Conservation (phyloP, 1,140 invertebrate genomes). For the Pogonognathellus flavescens region DNA sequence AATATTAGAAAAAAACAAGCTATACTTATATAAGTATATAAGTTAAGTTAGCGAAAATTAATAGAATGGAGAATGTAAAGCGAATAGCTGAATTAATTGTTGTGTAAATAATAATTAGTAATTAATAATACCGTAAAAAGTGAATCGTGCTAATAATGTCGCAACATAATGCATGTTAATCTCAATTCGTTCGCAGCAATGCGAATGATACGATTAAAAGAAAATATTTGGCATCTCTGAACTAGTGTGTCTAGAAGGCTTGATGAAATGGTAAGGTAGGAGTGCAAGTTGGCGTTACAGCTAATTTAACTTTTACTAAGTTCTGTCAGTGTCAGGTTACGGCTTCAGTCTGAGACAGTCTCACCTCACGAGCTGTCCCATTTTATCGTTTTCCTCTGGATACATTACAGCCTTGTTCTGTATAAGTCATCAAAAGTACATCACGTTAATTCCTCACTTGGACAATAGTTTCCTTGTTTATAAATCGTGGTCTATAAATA, state of each 20-base stretch:
- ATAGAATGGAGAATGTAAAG: no score
- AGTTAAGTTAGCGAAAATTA: no score
- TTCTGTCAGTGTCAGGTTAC: slow-evolving; percentile 28
- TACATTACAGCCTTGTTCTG: slow-evolving; percentile 58
- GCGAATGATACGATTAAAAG: not conserved
- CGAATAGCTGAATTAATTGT: no score
- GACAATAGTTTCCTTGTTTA: not conserved
- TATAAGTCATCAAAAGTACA: not conserved
- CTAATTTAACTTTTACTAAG: slow-evolving; percentile 18
- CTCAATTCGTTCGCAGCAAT: no score
- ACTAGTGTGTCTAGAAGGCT: slow-evolving; percentile 24
- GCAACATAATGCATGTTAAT: no score
- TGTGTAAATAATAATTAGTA: no score
- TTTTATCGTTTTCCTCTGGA: slow-evolving; percentile 66
- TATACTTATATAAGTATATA: no score
- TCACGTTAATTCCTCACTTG: not conserved
- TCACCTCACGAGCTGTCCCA: slow-evolving; percentile 65
- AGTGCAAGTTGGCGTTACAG: slow-evolving; percentile 17
- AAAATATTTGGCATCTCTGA: slow-evolving; percentile 43
- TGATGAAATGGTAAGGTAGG: slow-evolving; percentile 15
- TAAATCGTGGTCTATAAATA: no score
- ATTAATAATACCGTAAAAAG: no score
- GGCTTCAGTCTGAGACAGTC: slow-evolving; percentile 37
- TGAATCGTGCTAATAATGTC: no score
- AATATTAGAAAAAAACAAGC: no score